phyloP scores from a whole-genome alignment of 2,888 invertebrate genomes.

The Hymenopus coronatus region DNA sequence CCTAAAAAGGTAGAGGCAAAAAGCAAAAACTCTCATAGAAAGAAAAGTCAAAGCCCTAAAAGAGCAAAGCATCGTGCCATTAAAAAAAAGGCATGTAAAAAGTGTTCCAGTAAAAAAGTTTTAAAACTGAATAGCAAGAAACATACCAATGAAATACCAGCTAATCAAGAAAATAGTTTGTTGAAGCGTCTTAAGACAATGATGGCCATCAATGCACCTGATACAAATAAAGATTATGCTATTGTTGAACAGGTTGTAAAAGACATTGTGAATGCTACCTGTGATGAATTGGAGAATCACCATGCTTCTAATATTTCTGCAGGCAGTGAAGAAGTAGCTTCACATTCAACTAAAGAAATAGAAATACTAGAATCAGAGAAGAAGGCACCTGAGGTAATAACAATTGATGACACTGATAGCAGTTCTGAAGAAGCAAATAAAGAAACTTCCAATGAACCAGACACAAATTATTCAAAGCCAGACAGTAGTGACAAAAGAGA shows the following conservation, averaged over 20 bases:
- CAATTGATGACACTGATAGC: constrained; percentile 16
- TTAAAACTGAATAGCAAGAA: background rate
- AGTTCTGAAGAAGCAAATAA: background rate
- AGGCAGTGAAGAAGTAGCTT: background rate
- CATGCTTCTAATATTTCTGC: background rate
- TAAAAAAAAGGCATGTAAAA: background rate
- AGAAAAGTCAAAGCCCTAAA: background rate
- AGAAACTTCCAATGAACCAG: background rate
- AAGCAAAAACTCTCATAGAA: background rate
- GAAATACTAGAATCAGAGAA: background rate
- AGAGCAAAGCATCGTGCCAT: background rate
- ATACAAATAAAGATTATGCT: background rate
- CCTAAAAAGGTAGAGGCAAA: background rate
- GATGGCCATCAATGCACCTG: background rate
- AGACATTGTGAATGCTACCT: background rate
- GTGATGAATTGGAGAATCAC: background rate
- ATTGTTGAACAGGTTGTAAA: background rate
- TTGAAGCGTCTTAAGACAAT: background rate
- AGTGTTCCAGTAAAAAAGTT: background rate
- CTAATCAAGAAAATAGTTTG: background rate
- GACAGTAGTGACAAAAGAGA: background rate
- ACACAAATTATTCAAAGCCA: background rate
- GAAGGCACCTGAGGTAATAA: background rate
- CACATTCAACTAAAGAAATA: background rate
- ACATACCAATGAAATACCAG: background rate